phyloP scores from a whole-genome alignment of 1,140 invertebrate species.

The Alviniconcha marisindica region DNA sequence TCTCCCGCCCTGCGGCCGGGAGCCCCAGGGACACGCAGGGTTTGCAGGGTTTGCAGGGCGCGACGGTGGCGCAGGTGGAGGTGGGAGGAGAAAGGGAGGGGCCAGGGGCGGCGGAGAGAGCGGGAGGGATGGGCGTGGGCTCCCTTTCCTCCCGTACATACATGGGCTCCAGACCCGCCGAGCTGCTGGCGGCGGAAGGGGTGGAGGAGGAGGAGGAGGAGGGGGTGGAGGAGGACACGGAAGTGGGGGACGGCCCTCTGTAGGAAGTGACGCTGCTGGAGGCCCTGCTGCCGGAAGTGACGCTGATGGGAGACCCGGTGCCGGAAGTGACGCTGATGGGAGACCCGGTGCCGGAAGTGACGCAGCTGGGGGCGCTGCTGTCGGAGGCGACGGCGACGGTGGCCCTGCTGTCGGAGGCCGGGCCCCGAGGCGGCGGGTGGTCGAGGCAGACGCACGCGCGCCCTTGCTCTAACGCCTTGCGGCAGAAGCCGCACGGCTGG shows the following conservation, averaged over 20 bases:
- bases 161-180: not conserved
- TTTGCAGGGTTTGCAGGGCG: not conserved
- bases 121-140: constrained; percentile 27
- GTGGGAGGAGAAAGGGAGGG: not conserved
- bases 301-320: no score
- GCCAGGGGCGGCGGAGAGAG: not conserved
- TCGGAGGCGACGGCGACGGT: no score
- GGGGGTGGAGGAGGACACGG: not conserved
- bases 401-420: no score
- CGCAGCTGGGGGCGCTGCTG: no score
- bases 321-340: no score
- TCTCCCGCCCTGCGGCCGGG: no score
- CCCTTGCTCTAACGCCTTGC: no score
- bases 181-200: not conserved
- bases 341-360: no score
- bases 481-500: no score
- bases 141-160: constrained; percentile 20
- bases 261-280: not conserved
- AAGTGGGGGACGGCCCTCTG: not conserved
- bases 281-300: not conserved
- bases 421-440: no score
- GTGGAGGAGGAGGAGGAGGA: not conserved
- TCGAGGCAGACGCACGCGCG: no score
- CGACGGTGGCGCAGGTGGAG: not conserved
- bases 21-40: not conserved